Percentiles rank a stretch among this genome's conserved stretches.
phyloP scores from a whole-genome alignment of 2,113 vertebrate genomes.

The Oncorhynchus clarkii region DNA sequence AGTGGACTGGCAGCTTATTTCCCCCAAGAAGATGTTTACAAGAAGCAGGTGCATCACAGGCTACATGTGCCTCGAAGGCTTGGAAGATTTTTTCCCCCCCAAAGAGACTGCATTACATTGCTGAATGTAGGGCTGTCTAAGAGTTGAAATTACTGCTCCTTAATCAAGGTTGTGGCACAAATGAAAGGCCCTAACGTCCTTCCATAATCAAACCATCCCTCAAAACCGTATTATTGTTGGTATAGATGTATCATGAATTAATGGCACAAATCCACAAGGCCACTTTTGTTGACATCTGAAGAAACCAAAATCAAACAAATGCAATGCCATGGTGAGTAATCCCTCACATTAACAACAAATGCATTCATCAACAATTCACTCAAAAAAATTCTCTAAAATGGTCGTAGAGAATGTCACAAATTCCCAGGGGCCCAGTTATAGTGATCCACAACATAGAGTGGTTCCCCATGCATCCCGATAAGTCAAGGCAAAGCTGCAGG shows the following conservation, averaged over 20 bases:
- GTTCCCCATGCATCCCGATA: constrained; percentile 46
- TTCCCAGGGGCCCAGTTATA: constrained; percentile 25
- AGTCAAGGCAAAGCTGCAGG: neutral
- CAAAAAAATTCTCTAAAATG: constrained; percentile 9
- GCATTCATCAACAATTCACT: constrained; percentile 21
- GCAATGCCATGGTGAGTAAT: neutral
- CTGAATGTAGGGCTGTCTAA: too few relatives aligned
- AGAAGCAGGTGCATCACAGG: constrained; percentile 10
- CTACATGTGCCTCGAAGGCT: neutral
- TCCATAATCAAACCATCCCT: neutral
- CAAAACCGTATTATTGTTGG: neutral
- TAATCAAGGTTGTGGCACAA: neutral
- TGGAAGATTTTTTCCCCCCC: neutral
- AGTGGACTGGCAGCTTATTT: neutral
- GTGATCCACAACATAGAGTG: constrained; percentile 14
- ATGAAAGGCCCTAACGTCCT: neutral
- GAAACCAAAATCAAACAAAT: constrained; percentile 12
- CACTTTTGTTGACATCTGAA: constrained; percentile 1
- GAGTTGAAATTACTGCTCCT: too few relatives aligned
- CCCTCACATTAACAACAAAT: neutral
- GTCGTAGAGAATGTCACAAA: constrained; percentile 32
- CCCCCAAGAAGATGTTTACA: constrained; percentile 5
- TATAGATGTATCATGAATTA: neutral
- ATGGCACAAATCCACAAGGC: constrained; percentile 1
- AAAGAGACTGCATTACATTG: neutral